Evolutionary conservation across 2,888 invertebrate genomes (phyloP), one percentile per base, ranked within the genome.

Genomic region (Argyresthia albistria): DNA sequence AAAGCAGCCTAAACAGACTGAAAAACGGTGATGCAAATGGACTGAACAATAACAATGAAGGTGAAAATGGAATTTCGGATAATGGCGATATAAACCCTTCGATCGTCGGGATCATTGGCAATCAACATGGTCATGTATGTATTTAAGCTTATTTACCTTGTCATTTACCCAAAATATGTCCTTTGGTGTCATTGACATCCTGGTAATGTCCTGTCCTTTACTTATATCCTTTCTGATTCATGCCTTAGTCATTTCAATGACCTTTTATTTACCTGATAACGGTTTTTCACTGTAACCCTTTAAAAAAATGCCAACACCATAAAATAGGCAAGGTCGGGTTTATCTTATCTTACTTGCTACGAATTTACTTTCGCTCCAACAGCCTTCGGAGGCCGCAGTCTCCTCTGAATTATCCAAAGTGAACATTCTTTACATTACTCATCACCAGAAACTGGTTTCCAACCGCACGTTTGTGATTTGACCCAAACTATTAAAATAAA

Each of bases 121-220:
- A 81, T 58, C 88, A 87, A 62, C 87, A 88, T 53, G 81, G 77
- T 63, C 79, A 89, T 74, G 89, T 89, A 87, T 57, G 89, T 83
- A 75, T 60, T 51, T 6, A 25, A 12, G n/a, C 39, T n/a, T 39
- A 9, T n/a, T 12, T 4, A 16, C 9, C 3, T 45, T 14, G 8
- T 15, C 45, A 12, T 39, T 46, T 9, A 35, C 25, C 46, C 16
- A 45, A 14, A 25, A 25, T 25, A 25, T 45, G 16, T 45, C 16
- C 10, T 45, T 14, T 15, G 35, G 46, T 46, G 10, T 25, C 46
- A 25, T 46, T 46, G 4, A 16, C 46, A 14, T 16, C 10, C 14
- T 45, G 8, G n/a, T 39, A 10, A 45, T 14, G 16, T 45, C 45
- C 45, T 43, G 9, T 46, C 11, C 10, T 35, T 25, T 35, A 25